These are phyloP conservation scores for Gavia stellata DNA, from an alignment of 2,113 vertebrate genomes.

Conservation along the genomic window DNA sequence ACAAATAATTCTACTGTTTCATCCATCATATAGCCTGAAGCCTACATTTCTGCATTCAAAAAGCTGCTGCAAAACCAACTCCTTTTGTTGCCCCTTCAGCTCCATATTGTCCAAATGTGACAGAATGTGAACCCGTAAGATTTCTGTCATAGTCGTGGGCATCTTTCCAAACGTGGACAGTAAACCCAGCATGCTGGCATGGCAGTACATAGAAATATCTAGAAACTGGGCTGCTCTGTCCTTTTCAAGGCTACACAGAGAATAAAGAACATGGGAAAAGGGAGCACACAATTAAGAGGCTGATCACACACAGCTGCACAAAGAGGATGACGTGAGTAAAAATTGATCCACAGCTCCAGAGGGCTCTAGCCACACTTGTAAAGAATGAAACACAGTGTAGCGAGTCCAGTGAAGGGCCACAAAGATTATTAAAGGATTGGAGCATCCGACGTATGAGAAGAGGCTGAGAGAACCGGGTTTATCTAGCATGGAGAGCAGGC, in stretches of 20 bases:
- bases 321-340: neutral
- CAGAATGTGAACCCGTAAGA: neutral
- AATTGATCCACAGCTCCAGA: neutral
- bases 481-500: neutral
- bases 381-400: neutral
- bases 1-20: neutral
- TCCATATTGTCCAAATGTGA: neutral
- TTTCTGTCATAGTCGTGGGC: neutral
- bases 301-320: neutral
- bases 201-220: neutral
- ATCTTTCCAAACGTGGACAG: neutral
- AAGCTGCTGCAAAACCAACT: neutral
- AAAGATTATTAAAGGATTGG: neutral
- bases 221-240: neutral
- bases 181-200: neutral
- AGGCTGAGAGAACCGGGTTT: neutral
- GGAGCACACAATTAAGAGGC: neutral
- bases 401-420: neutral
- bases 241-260: neutral
- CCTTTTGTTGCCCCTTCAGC: neutral
- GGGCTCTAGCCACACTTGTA: neutral
- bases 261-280: neutral
- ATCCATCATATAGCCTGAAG: neutral
- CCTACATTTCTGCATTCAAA: neutral
- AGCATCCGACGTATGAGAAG: neutral